A percentile compares a stretch with the other conserved stretches of the same genome.
Conservation (phyloP, 2,797 vertebrate genomes). For the Chaetophractus vellerosus region DNA sequence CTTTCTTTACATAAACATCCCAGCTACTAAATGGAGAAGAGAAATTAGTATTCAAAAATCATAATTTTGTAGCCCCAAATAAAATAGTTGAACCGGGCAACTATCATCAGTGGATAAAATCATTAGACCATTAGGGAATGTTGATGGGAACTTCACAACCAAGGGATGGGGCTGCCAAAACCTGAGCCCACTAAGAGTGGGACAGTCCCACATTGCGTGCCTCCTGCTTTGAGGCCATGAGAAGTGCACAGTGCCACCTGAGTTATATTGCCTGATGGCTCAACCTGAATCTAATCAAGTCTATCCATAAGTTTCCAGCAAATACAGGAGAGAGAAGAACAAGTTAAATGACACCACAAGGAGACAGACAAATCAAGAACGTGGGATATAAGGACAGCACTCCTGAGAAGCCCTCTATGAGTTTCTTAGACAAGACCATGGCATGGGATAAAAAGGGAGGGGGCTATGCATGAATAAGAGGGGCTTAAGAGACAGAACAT, state of each 20-base stretch:
- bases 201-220: background rate
- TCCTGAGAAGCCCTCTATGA: background rate
- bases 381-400: background rate
- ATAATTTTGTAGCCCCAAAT: background rate
- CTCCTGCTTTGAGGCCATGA: background rate
- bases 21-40: background rate
- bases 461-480: background rate
- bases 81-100: constrained; percentile 13
- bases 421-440: constrained; percentile 22
- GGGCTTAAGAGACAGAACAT: background rate
- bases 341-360: constrained; percentile 37
- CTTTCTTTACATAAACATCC: constrained; percentile 35
- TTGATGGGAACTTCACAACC: background rate
- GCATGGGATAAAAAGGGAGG: background rate
- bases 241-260: background rate
- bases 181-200: background rate
- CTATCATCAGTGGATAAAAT: background rate
- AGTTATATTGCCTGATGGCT: background rate
- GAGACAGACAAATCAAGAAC: constrained; percentile 17
- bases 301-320: constrained; percentile 13
- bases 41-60: constrained; percentile 1
- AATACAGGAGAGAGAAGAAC: background rate
- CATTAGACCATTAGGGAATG: background rate
- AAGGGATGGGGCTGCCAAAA: background rate
- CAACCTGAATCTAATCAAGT: constrained; percentile 14